Base-by-base conservation (phyloP, 2,797 vertebrate genomes). In the Bradypodion pumilum region DNA sequence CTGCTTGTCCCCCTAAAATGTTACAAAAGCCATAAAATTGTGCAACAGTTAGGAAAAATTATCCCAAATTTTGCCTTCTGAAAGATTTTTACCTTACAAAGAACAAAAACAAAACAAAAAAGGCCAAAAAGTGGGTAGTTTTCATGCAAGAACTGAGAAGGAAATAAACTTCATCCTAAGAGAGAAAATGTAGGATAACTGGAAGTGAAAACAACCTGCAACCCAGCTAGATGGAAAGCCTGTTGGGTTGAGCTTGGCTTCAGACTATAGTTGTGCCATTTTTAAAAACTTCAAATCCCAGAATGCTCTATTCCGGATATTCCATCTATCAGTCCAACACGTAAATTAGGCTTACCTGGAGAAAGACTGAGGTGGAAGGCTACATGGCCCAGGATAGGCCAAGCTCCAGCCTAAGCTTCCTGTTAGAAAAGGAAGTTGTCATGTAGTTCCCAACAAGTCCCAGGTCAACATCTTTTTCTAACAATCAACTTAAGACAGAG, bases 11-110 rank as follows among this genome's bases (percentile, higher is more conserved):
- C 91, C 44, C 56, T 86, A 92, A 92, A 93, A 90, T 81, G 40
- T 91, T 94, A 93, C 83, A 92, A 94, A 94, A 94, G 91, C 91
- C 91, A 92, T 92, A 94, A 90, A 91, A 89, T 83, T 93, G 92
- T 94, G 92, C 93, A 93, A 93, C 89, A 84, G 85, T 92, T 93
- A 92, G 87, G 90, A 93, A 93, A 87, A 88, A 88, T 89, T 86
- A 91, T 0, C 35, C n/a, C 0, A 70, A 76, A 69, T 63, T 68
- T 62, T 86, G 81, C 89, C 88, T 81, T 81, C 59, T 23, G 62
- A 85, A 81, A 74, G 21, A 78, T 1, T 70, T 70, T 85, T 52
- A 82, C 66, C 27, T 73, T 75, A 78, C 78, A 69, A 29, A 49
- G 46, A 74, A 40, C 32, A 25, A 25, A 37, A 60, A 27, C n/a